Evolutionary conservation across 2,797 vertebrate species (phyloP).

Genomic region (Syngnathus acus): DNA sequence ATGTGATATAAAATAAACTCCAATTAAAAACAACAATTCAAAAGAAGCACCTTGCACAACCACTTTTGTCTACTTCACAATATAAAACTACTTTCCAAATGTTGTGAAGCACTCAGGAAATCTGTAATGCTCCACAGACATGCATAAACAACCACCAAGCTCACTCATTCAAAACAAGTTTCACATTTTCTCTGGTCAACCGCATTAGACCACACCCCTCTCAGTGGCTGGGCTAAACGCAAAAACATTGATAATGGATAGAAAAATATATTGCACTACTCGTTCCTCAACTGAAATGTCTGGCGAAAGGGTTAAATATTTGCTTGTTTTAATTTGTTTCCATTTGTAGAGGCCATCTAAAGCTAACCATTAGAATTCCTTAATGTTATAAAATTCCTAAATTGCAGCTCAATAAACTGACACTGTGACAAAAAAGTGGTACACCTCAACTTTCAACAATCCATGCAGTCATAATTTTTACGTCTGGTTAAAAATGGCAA

Average conservation of each 20-base stretch:
- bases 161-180: constrained; percentile 43
- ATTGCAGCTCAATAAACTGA: constrained; percentile 22
- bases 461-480: constrained; percentile 66
- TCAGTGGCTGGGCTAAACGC: constrained; percentile 51
- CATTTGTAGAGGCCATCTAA: constrained; percentile 33
- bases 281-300: constrained; percentile 59
- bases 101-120: constrained; percentile 40
- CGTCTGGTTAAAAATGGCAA: neutral
- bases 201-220: constrained; percentile 41
- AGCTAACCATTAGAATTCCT: constrained; percentile 48
- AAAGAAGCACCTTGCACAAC: constrained; percentile 54
- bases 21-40: constrained; percentile 49
- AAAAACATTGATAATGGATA: constrained; percentile 64
- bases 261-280: constrained; percentile 75
- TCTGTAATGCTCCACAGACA: constrained; percentile 28
- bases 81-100: constrained; percentile 46
- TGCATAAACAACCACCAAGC: constrained; percentile 20
- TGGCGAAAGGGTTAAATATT: constrained; percentile 45
- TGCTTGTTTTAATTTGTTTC: constrained; percentile 34
- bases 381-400: constrained; percentile 16
- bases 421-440: constrained; percentile 50
- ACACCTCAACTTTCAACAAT: constrained; percentile 49
- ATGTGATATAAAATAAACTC: constrained; percentile 50
- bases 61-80: constrained; percentile 44
- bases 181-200: constrained; percentile 52